phyloP scores from a whole-genome alignment of 2,797 vertebrate genomes.

The Enteromius treurensis region DNA sequence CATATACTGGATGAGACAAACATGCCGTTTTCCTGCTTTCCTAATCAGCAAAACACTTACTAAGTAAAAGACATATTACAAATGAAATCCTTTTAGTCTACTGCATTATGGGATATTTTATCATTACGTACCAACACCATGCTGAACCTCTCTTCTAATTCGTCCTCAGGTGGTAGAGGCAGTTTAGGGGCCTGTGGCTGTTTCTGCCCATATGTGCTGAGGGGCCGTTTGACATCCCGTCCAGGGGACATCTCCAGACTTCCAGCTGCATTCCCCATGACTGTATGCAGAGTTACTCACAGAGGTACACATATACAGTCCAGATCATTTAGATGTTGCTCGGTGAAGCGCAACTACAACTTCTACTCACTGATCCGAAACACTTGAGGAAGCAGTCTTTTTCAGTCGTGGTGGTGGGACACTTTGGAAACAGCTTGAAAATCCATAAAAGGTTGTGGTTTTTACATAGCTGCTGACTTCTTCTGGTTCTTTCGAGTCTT shows the following conservation, averaged over 20 bases:
- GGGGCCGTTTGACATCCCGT: constrained; percentile 23
- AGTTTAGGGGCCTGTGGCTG: constrained; percentile 43
- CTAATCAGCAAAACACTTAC: not conserved
- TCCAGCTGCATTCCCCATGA: constrained; percentile 61
- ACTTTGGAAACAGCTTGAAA: not conserved
- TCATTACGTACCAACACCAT: constrained; percentile 49
- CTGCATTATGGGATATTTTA: not conserved
- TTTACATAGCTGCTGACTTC: constrained; percentile 9
- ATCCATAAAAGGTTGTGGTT: not conserved
- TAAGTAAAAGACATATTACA: not conserved
- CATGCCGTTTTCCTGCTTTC: not conserved
- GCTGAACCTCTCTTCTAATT: constrained; percentile 56
- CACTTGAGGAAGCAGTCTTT: not conserved
- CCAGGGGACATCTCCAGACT: constrained; percentile 60
- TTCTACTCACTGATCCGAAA: not conserved
- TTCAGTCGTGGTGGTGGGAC: not conserved
- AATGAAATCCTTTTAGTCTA: not conserved
- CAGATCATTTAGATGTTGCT: constrained; percentile 3
- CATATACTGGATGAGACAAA: not conserved
- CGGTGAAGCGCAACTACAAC: not conserved
- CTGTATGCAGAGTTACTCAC: constrained; percentile 8
- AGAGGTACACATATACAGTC: constrained; percentile 24
- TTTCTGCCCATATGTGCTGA: constrained; percentile 34
- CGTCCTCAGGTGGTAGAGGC: constrained; percentile 55
- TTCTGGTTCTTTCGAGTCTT: not conserved